Evolutionary conservation across 2,797 vertebrate species (phyloP), one percentile per base, ranked within the genome.

Genomic region (Alcedo atthis): DNA sequence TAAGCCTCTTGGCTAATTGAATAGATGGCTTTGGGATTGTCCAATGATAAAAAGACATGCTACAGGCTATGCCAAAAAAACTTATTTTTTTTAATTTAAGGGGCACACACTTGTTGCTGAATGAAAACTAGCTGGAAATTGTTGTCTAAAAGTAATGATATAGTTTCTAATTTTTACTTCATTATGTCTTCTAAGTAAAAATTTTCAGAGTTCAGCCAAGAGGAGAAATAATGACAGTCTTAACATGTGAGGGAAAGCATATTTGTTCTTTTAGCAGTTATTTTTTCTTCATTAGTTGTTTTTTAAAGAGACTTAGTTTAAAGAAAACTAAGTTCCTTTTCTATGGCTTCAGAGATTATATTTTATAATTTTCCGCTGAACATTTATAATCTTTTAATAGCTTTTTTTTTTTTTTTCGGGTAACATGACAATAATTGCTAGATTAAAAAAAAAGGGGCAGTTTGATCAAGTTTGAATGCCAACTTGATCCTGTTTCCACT

Each of bases 311-410:
- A 80, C 24, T 66, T 92, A 69, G 63, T 86, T 92, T 93, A 70
- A 88, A 82, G 70, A 93, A 92, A 90, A 87, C 51, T 48, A 70
- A 76, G 33, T 79, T 88, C 42, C 48, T 53, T 57, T 94, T 96
- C 76, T 89, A 8, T 87, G 59, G 61, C 49, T 73, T 45, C 42
- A 82, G 77, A 84, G 61, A 87, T 70, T 77, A 30, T 87, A 85
- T 85, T 95, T 92, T 77, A 59, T 87, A 93, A 86, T 93, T 91
- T 74, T 74, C 32, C 33, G 95, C 85, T 89, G 48, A 94, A 59
- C 53, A 83, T 85, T 92, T 92, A 58, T 85, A 91, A 94, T 94
- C 86, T 94, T 95, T 81, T 93, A 97, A 95, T 90, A 76, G 57
- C 53, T 91, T 15, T 25, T 95, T 37, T 33, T n/a, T n/a, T n/a